phyloP scores from a whole-genome alignment of 2,797 vertebrate species.

The Menidia menidia region DNA sequence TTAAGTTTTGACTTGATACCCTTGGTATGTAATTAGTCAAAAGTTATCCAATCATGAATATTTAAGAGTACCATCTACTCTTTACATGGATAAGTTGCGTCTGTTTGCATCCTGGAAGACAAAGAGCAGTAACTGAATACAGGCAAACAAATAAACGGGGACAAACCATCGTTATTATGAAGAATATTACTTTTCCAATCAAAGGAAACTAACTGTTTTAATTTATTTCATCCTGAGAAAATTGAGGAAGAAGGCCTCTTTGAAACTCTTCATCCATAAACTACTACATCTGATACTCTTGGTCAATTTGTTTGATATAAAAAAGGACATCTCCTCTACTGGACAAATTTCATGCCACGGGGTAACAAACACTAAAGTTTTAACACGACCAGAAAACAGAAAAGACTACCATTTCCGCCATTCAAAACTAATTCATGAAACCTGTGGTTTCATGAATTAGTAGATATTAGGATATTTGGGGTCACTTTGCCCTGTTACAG shows the following conservation, averaged over 20 bases:
- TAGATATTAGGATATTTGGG: constrained; percentile 9
- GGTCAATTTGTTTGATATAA: neutral
- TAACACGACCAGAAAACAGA: neutral
- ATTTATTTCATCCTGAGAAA: constrained; percentile 7
- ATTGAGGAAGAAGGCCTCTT: constrained; percentile 4
- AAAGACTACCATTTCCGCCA: neutral
- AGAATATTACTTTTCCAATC: constrained; percentile 8
- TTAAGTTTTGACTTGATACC: neutral
- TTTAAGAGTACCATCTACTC: constrained; percentile 18
- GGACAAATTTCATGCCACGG: constrained; percentile 62
- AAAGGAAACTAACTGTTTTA: constrained; percentile 16
- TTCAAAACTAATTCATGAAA: neutral
- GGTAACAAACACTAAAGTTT: neutral
- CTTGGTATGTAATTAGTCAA: neutral
- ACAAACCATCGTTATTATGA: neutral
- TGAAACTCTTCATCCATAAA: constrained; percentile 2
- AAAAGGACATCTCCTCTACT: constrained; percentile 65
- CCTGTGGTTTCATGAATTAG: neutral
- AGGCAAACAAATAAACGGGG: constrained; percentile 12
- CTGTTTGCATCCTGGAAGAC: constrained; percentile 57
- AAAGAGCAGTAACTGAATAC: constrained; percentile 37
- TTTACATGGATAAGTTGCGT: constrained; percentile 33
- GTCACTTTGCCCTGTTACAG: constrained; percentile 16
- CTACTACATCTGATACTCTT: neutral
- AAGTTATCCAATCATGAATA: neutral